Base-by-base conservation (phyloP, 2,888 invertebrate species). In the Heteromyza rotundicornis region DNA sequence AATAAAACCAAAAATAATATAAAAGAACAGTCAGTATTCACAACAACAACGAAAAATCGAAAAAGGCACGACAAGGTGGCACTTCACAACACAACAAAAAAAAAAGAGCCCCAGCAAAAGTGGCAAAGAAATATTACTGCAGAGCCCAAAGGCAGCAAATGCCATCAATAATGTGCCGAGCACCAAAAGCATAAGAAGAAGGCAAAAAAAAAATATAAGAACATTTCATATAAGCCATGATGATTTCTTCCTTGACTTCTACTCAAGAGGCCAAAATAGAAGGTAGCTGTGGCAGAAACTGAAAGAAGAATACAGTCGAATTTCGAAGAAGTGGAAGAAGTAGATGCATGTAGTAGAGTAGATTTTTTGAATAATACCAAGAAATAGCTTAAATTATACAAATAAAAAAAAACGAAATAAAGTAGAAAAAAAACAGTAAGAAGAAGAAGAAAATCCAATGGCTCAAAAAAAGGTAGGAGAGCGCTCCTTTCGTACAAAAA, bases 101-200 rank as follows among this genome's bases (percentile, higher is more conserved):
- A n/a, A n/a, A n/a, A n/a, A n/a, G n/a, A 40, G 23, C 7, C 19
- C 2, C 23, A 40, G 58, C 22, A 32, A 20, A 57, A 24, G 35
- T 32, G 53, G 47, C 47, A 12, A 62, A 54, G 62, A 62, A 50
- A 56, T 58, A 62, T 62, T 62, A 40, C 58, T 36, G 47, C 24
- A 23, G 49, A 58, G 52, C 35, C 27, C 61, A 58, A 62, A 62
- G 54, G 58, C 62, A 62, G 58, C 62, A 54, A 58, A 62, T 51
- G 58, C 62, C 58, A 62, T 62, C 62, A 62, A 58, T 58, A 61
- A 61, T 60, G 51, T 32, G 60, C 50, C 40, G 56, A 23, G 32
- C 36, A 23, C n/a, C n/a, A n/a, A n/a, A 35, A 57, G 57, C 47
- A 47, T 27, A 47, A 23, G 36, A 24, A n/a, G 5, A 35, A 53